Percentiles rank a stretch among this genome's conserved stretches.
phyloP scores from a whole-genome alignment of 2,113 vertebrate genomes.

The Sinocyclocheilus anophthalmus region DNA sequence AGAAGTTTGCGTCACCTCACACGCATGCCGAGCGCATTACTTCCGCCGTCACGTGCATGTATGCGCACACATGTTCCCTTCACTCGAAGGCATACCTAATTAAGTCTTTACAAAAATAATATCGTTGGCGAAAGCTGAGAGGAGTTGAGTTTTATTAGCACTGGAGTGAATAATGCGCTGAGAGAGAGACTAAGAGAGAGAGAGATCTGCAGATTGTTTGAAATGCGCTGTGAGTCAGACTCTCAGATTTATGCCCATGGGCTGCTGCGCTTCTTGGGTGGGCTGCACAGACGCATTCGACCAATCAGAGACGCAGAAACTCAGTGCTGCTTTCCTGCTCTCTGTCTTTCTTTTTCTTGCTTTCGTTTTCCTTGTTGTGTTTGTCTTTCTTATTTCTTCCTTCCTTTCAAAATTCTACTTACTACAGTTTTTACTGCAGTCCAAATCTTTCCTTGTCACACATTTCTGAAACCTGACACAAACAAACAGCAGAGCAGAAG shows the following conservation, averaged over 20 bases:
- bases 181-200: slow-evolving; percentile 52
- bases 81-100: slow-evolving; percentile 59
- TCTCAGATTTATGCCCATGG: slow-evolving; percentile 84
- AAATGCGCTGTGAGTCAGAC: slow-evolving; percentile 80
- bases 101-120: slow-evolving; percentile 73
- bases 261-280: slow-evolving; percentile 85
- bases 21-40: not conserved
- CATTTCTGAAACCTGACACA: too few relatives aligned
- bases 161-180: slow-evolving; percentile 39
- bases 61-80: slow-evolving; percentile 13
- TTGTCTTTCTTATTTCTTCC: not conserved
- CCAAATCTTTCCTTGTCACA: too few relatives aligned
- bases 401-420: not conserved
- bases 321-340: slow-evolving; percentile 78
- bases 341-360: not conserved
- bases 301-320: slow-evolving; percentile 58
- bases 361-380: not conserved
- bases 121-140: slow-evolving; percentile 68
- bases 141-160: slow-evolving; percentile 71
- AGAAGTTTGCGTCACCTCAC: slow-evolving; percentile 16
- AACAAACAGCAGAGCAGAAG: too few relatives aligned
- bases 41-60: slow-evolving; percentile 10
- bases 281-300: slow-evolving; percentile 68
- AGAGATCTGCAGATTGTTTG: slow-evolving; percentile 79
- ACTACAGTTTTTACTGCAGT: not conserved